phyloP scores from a whole-genome alignment of 2,797 vertebrate genomes.

The Microctenopoma lineatum region DNA sequence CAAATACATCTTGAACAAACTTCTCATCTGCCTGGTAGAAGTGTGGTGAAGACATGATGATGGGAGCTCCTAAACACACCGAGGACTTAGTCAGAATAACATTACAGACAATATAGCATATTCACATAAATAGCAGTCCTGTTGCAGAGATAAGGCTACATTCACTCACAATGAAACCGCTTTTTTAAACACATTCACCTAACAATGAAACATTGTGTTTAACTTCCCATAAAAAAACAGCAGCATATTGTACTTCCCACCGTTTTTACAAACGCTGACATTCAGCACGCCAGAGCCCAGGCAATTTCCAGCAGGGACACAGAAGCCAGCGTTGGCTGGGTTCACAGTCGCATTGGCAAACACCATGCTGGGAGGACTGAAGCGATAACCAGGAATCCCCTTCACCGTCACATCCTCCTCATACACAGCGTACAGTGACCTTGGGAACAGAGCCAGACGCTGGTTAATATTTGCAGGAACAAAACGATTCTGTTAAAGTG shows the following conservation, averaged over 20 bases:
- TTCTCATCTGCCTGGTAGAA: slow-evolving; percentile 93
- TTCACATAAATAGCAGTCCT: background rate
- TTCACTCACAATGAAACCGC: background rate
- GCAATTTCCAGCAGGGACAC: slow-evolving; percentile 89
- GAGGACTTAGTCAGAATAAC: background rate
- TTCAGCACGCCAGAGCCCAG: slow-evolving; percentile 91
- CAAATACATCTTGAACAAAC: slow-evolving; percentile 84
- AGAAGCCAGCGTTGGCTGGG: slow-evolving; percentile 93
- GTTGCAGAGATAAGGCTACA: background rate
- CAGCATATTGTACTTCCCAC: slow-evolving; percentile 68
- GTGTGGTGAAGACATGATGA: slow-evolving; percentile 95
- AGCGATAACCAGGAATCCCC: slow-evolving; percentile 88
- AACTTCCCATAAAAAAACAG: background rate
- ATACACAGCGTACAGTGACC: slow-evolving; percentile 90
- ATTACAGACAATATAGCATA: background rate
- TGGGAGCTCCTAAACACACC: slow-evolving; percentile 87
- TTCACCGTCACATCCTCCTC: slow-evolving; percentile 85
- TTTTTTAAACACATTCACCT: background rate
- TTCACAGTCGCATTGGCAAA: slow-evolving; percentile 88
- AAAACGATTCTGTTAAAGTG: background rate
- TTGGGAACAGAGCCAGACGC: slow-evolving; percentile 57
- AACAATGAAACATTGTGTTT: background rate
- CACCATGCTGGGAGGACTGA: slow-evolving; percentile 85
- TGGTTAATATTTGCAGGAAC: slow-evolving; percentile 19
- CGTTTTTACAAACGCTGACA: slow-evolving; percentile 90